phyloP scores from a whole-genome alignment of 2,888 invertebrate species.

The Hololepta plana region DNA sequence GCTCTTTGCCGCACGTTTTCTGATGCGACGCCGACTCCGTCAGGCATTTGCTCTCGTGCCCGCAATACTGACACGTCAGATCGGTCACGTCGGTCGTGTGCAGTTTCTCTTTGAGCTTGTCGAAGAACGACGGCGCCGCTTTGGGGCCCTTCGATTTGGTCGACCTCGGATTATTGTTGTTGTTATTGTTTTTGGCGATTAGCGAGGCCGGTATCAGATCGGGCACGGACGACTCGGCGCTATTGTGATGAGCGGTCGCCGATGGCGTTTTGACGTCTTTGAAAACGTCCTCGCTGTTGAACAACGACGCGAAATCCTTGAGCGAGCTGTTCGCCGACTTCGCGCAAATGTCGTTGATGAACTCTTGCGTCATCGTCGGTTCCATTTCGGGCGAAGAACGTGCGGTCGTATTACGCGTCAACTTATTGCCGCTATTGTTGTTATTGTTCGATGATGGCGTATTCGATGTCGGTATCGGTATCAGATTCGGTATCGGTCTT shows the following conservation, averaged over 20 bases:
- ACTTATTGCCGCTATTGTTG: neutral
- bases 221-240: slow-evolving; percentile 15
- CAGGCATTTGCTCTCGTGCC: slow-evolving; percentile 61
- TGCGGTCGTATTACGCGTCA: slow-evolving; percentile 6
- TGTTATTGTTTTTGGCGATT: too few relatives aligned
- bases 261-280: slow-evolving; percentile 10
- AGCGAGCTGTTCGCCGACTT: slow-evolving; percentile 29
- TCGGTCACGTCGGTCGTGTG: slow-evolving; percentile 45
- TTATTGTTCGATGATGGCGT: slow-evolving; percentile 8
- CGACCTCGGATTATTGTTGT: slow-evolving; percentile 9
- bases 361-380: slow-evolving; percentile 26
- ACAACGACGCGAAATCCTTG: slow-evolving; percentile 36
- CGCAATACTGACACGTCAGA: slow-evolving; percentile 49
- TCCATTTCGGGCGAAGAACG: slow-evolving; percentile 13
- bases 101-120: slow-evolving; percentile 59
- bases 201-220: slow-evolving; percentile 19
- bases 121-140: slow-evolving; percentile 58
- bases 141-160: slow-evolving; percentile 11
- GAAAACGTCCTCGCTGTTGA: slow-evolving; percentile 25
- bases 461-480: slow-evolving; percentile 39
- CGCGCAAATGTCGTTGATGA: slow-evolving; percentile 29
- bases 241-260: slow-evolving; percentile 1
- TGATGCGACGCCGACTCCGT: slow-evolving; percentile 68
- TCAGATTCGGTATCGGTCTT: slow-evolving; percentile 57
- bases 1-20: slow-evolving; percentile 41